Evolutionary conservation across 1,140 invertebrate species (phyloP), one percentile per base, ranked within the genome.

Genomic region (Stegodyphus dumicola): DNA sequence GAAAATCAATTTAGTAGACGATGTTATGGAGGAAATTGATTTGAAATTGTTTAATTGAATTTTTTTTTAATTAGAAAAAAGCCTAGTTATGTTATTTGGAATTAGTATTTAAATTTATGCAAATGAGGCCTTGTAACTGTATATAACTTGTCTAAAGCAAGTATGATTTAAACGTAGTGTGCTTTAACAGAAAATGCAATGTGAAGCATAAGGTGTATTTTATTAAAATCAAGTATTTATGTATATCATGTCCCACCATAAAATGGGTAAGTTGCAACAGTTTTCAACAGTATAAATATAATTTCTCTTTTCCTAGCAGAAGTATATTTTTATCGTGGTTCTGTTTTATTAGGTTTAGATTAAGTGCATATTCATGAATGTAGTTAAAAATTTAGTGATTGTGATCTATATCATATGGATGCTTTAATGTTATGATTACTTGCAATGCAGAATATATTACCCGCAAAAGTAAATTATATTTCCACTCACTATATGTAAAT

Each of bases 201-300:
- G 56, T 60, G 56, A 10, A 60, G 15, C 56, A 60, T 60, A 10
- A 9, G 15, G 56, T 9, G 9, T 60, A 2, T 67, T n/a, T 67
- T 67, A n/a, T 7, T 67, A 67, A 67, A 17, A 67, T n/a, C 7
- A 67, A 5, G 17, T 15, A 18, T 9, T n/a, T 17, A 9, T 15
- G 17, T 81, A 70, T 81, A 81, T 74, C 79, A 81, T 81, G 79
- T 81, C 79, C 79, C 79, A 81, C 79, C 79, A 81, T 74, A 81
- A 81, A 64, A 81, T 81, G 79, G 79, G 79, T 81, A 52, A 74
- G 79, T 65, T 67, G 9, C n/a, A 15, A 7, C 13, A n/a, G 7
- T 67, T 52, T 67, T n/a, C 18, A 7, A 52, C 52, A 67, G 5
- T 77, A 49, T 67, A 67, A 7, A 53, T 17, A 5, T 10, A 13